phyloP scores from a whole-genome alignment of 2,888 invertebrate species.

The Dynastes tityus region DNA sequence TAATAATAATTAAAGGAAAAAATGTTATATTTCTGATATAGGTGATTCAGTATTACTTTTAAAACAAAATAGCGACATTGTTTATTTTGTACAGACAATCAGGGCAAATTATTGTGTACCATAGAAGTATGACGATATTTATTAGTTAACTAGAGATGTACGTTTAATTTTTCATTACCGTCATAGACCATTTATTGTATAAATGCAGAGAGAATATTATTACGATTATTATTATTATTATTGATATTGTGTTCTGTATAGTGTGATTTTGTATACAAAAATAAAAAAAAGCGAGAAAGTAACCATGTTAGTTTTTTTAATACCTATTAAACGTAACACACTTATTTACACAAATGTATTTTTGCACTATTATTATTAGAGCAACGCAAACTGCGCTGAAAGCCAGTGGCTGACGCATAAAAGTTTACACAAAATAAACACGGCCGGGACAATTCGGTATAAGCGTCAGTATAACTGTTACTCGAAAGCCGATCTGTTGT shows the following conservation, averaged over 20 bases:
- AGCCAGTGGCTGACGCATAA: too few species aligned
- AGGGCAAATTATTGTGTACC: conserved; percentile 50
- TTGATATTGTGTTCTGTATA: conserved; percentile 56
- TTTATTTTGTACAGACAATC: conserved; percentile 53
- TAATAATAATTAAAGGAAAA: conserved; percentile 1
- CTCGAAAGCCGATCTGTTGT: too few species aligned
- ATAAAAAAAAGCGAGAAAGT: conserved; percentile 48
- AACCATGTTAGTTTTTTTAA: conserved; percentile 10
- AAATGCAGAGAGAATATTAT: conserved; percentile 50
- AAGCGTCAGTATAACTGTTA: too few species aligned
- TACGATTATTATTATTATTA: conserved; percentile 17
- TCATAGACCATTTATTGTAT: conserved; percentile 1
- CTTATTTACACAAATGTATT: neutral
- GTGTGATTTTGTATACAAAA: conserved; percentile 57
- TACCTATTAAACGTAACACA: neutral
- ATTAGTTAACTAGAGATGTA: conserved; percentile 37
- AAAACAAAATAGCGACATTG: conserved; percentile 34
- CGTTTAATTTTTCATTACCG: conserved; percentile 48
- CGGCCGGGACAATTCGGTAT: too few species aligned
- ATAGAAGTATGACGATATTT: conserved; percentile 25
- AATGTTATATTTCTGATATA: conserved; percentile 37
- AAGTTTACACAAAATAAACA: too few species aligned
- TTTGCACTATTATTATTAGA: too few species aligned
- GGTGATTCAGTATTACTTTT: conserved; percentile 52
- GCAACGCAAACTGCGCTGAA: too few species aligned